Evolutionary conservation across 2,888 invertebrate genomes (phyloP), one percentile per base, ranked within the genome.

Genomic region (Cephus spinipes): DNA sequence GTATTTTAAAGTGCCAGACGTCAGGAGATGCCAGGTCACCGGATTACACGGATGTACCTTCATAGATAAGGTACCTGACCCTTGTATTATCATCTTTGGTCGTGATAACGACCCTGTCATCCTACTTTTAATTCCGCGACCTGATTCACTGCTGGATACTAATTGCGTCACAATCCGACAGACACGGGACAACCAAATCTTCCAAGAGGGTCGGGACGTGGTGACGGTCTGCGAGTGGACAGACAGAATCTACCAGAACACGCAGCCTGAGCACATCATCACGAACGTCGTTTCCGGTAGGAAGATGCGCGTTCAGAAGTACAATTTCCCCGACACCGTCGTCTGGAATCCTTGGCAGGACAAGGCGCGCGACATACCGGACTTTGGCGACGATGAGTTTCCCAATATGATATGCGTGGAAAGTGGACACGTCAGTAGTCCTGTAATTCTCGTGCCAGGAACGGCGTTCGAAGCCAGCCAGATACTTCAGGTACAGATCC

Each of bases 311-410:
- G 95, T 98, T 90, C 96, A 97, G 92, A 98, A 98, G 92, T 97
- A 97, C 92, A 98, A 98, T 93, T 97, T 98, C 91, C 97, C 98
- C 1, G 98, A 98, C 89, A 98, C 98, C 93, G 98, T 98, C 83
- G 95, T 98, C 83, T 99, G 98, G 98, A 98, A 98, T 93, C 98
- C 98, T 0, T 98, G 98, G 98, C 93, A 95, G 83, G 98, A 98
- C 87, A 96, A 96, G 91, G 98, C 98, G 35, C 96, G 97, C 87
- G 97, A 97, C 91, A 97, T 98, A 93, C 94, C 95, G 3, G 98
- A 98, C 92, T 98, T 98, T 91, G 98, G 98, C n/a, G 98, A 98
- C 92, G 98, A 98, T 89, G 98, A 98, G 92, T 98, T 97, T 92
- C 97, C 97, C 12, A 97, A 97, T 92, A 98, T 99, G 98, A 94